phyloP scores from a whole-genome alignment of 1,140 invertebrate species.

The Argopecten irradians region DNA sequence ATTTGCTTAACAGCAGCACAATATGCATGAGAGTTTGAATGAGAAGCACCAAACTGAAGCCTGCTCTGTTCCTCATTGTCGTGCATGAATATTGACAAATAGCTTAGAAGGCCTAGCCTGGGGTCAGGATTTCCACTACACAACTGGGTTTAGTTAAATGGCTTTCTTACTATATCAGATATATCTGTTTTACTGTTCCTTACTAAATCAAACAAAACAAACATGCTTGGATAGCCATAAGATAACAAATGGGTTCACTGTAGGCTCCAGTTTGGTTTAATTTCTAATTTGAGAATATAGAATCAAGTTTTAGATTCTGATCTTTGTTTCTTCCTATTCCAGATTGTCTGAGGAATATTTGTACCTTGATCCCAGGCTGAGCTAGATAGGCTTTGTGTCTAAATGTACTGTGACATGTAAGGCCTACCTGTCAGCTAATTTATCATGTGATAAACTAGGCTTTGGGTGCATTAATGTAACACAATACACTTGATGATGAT shows the following conservation, averaged over 20 bases:
- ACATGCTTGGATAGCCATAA: background rate
- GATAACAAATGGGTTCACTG: background rate
- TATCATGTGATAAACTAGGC: background rate
- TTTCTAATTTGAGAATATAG: background rate
- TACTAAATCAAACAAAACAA: too few species aligned
- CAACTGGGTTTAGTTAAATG: background rate
- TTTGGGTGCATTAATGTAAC: background rate
- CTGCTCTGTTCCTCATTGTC: background rate
- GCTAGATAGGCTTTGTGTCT: background rate
- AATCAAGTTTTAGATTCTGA: background rate
- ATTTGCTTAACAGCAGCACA: background rate
- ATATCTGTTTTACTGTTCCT: background rate
- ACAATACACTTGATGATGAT: too few species aligned
- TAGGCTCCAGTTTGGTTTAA: conserved; percentile 19
- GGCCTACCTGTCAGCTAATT: background rate
- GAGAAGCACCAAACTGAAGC: background rate
- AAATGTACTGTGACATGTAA: background rate
- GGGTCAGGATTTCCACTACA: background rate
- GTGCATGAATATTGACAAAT: background rate
- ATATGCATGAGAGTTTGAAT: background rate
- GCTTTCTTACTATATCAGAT: background rate
- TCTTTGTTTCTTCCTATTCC: background rate
- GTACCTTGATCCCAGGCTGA: background rate
- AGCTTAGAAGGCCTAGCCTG: background rate
- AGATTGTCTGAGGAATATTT: background rate